Conservation (phyloP, 2,888 invertebrate species). For the Dilophus febrilis region DNA sequence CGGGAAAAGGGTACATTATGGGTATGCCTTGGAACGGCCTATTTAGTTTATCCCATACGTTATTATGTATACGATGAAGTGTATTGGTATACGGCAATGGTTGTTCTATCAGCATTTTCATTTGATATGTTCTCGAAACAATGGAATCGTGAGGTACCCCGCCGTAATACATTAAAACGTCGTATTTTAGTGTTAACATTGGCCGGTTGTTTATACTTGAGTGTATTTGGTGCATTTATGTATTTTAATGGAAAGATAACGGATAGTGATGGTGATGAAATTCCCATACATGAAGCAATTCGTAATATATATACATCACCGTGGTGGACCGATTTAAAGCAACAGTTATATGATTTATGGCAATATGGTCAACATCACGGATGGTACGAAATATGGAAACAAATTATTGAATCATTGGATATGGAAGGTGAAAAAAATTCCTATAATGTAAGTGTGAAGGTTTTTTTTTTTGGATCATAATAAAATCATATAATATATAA, state of each 20-base stretch:
- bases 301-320: conserved; percentile 81
- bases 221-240: conserved; percentile 60
- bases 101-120: conserved; percentile 43
- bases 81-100: conserved; percentile 49
- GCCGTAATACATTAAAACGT: conserved; percentile 29
- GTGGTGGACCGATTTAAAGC: conserved; percentile 70
- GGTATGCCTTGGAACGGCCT: conserved; percentile 51
- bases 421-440: conserved; percentile 84
- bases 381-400: conserved; percentile 74
- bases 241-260: conserved; percentile 79
- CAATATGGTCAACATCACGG: conserved; percentile 69
- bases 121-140: conserved; percentile 64
- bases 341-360: conserved; percentile 55
- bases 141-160: conserved; percentile 53
- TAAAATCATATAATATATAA: no score
- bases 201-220: conserved; percentile 49
- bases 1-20: conserved; percentile 57
- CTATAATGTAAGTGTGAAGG: conserved; percentile 40
- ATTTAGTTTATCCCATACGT: conserved; percentile 45
- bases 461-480: neutral
- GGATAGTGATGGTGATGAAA: conserved; percentile 70
- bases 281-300: conserved; percentile 74
- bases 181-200: conserved; percentile 41
- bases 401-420: conserved; percentile 71
- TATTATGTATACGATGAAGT: conserved; percentile 59